Base-by-base conservation (phyloP, 1,140 invertebrate genomes). In the Drosophila bipectinata region DNA sequence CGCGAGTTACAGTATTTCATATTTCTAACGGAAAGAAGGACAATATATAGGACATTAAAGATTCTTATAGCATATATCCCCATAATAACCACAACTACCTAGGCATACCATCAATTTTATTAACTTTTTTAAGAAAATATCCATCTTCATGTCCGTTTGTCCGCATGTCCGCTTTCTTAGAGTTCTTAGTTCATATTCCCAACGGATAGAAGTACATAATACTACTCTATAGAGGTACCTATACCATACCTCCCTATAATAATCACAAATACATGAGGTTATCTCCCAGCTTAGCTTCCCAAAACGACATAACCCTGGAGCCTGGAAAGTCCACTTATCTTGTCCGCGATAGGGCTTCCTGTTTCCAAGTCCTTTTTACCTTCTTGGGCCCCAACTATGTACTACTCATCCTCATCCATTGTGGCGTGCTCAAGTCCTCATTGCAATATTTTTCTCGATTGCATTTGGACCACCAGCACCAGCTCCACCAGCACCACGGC, bases 401-500 rank as follows among this genome's bases (percentile, higher is more conserved):
- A 8, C 41, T 44, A 15, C 41, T 15, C 14, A n/a, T 18, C 1
- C 30, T 18, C 10, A 51, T 54, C 37, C 63, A 28, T 64, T 67
- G 71, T 62, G 75, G 34, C 80, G 80, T 84, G 80, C 80, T 84
- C 62, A 84, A 82, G 79, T 77, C 79, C 58, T 67, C 44, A 60
- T 62, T 83, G 72, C 80, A 74, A 83, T 83, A 82, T 62, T 73
- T 73, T 72, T 55, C 56, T 58, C 67, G 58, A 75, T 79, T 79
- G 64, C 69, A 68, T 69, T 69, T 69, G 66, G 63, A 56, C 66
- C 64, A 21, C 21, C 21, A 57, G 18, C 1, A 18, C 18, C 15
- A 15, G 15, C 15, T 15, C 15, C 18, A 18, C 18, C 18, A 18
- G 18, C 18, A 18, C 21, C 21, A 57, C 63, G 41, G 51, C 66